Evolutionary conservation across 2,113 vertebrate genomes (phyloP).

Genomic region (Sakesphorus luctuosus): DNA sequence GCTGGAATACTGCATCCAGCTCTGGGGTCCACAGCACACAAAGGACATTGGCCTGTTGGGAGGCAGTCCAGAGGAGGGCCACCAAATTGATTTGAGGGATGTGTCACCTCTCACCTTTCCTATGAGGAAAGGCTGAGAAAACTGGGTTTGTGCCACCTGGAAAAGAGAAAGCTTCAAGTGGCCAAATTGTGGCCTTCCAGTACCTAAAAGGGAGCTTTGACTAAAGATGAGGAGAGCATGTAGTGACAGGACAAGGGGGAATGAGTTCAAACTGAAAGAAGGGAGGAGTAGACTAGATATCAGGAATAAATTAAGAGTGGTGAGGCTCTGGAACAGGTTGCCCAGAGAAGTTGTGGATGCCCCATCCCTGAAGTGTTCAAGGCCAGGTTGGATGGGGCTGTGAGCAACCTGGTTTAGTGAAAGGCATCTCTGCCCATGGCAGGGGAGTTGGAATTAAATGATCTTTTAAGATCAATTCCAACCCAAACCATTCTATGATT

Average conservation of each 20-base stretch:
- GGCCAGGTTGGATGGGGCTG: background rate
- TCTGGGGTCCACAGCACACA: background rate
- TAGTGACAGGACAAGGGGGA: background rate
- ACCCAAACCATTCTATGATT: background rate
- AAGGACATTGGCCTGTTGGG: no score
- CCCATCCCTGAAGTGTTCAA: background rate
- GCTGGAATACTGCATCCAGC: background rate
- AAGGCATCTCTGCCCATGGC: background rate
- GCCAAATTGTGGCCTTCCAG: background rate
- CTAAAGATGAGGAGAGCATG: background rate
- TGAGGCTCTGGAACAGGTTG: background rate
- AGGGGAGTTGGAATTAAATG: background rate
- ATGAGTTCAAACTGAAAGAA: background rate
- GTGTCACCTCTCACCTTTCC: background rate
- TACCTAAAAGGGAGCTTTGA: background rate
- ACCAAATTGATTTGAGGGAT: background rate
- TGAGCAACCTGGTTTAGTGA: background rate
- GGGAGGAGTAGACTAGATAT: background rate
- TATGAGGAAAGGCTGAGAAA: background rate
- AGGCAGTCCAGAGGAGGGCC: fast-evolving
- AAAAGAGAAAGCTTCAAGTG: background rate
- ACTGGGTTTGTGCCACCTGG: background rate
- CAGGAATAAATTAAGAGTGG: background rate
- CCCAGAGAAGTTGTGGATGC: background rate
- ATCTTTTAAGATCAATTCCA: background rate